Percentiles rank a stretch among this genome's conserved stretches.
phyloP scores from a whole-genome alignment of 2,888 invertebrate genomes.

The Cremastinae sp. region DNA sequence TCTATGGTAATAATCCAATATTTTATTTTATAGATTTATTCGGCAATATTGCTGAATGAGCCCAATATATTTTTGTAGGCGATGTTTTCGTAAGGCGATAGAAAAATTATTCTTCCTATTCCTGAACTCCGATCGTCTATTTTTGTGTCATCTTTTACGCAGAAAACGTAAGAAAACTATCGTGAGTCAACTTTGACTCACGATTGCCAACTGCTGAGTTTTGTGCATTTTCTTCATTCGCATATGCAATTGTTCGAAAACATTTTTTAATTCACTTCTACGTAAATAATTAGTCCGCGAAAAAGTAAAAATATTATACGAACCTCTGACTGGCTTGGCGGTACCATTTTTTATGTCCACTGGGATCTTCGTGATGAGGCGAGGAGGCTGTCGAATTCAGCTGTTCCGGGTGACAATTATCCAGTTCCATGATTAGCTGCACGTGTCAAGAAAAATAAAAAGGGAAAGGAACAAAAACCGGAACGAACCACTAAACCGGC shows the following conservation, averaged over 20 bases:
- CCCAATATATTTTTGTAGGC: too few species aligned
- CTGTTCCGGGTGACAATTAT: constrained; percentile 70
- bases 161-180: background rate
- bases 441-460: constrained; percentile 15
- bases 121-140: too few species aligned
- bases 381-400: constrained; percentile 61
- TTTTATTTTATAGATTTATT: too few species aligned
- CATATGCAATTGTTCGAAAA: background rate
- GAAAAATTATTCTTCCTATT: too few species aligned
- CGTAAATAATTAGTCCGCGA: background rate
- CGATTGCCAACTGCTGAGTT: too few species aligned
- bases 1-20: too few species aligned
- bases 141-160: too few species aligned
- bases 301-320: constrained; percentile 64
- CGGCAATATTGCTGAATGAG: too few species aligned
- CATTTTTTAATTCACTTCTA: background rate
- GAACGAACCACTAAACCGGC: constrained; percentile 31
- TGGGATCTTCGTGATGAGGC: constrained; percentile 73
- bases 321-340: constrained; percentile 82
- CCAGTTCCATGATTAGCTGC: constrained; percentile 74
- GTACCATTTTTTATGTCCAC: constrained; percentile 81
- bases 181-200: background rate
- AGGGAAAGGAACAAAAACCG: constrained; percentile 19
- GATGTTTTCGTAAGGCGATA: too few species aligned
- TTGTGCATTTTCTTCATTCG: too few species aligned